Evolutionary conservation across 2,888 invertebrate species (phyloP).

Genomic region (Teleiodes luculella): DNA sequence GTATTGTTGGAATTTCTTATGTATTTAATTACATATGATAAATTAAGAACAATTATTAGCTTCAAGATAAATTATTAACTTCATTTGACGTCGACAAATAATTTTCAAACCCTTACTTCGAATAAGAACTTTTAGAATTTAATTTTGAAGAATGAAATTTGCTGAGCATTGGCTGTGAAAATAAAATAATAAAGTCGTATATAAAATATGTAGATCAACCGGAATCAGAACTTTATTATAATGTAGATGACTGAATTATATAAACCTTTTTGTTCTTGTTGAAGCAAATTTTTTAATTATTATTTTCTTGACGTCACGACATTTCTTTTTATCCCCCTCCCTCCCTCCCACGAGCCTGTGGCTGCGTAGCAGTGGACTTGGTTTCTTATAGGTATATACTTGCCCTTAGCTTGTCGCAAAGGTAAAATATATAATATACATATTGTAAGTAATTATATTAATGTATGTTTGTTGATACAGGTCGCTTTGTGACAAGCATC

Average conservation of each 20-base stretch:
- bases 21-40: too few relatives aligned
- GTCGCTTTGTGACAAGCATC: constrained; percentile 69
- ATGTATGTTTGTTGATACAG: constrained; percentile 38
- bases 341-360: constrained; percentile 39
- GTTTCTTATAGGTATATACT: constrained; percentile 71
- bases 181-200: too few relatives aligned
- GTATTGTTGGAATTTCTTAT: too few relatives aligned
- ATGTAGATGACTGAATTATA: background rate
- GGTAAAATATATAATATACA: constrained; percentile 53
- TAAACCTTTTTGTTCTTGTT: background rate
- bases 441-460: constrained; percentile 31
- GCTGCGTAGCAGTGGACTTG: constrained; percentile 77
- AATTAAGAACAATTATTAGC: too few relatives aligned
- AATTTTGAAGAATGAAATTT: too few relatives aligned
- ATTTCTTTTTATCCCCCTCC: constrained; percentile 11
- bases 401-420: constrained; percentile 72
- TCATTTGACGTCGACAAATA: too few relatives aligned
- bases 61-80: too few relatives aligned
- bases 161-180: too few relatives aligned
- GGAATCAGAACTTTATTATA: too few relatives aligned
- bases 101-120: too few relatives aligned
- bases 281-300: background rate
- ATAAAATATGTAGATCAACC: too few relatives aligned
- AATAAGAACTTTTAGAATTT: too few relatives aligned
- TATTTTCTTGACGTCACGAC: background rate